Conservation (phyloP, 2,797 vertebrate genomes). For the Tragopan temminckii region DNA sequence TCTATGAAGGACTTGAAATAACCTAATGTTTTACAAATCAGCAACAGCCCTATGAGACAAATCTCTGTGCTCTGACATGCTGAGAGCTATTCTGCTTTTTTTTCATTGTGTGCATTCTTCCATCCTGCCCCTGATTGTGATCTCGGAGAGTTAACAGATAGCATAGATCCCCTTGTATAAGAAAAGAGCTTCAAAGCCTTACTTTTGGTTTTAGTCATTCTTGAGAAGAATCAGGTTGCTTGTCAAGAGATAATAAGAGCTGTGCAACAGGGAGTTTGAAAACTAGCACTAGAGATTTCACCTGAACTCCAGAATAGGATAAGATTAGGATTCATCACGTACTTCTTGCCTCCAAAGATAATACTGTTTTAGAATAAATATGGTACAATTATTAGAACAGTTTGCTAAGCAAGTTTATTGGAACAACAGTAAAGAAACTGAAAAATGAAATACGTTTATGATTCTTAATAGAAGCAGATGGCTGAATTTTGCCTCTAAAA, state of each 20-base stretch:
- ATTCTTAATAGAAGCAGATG: neutral
- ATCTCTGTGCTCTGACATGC: neutral
- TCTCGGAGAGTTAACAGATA: neutral
- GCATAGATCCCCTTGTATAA: neutral
- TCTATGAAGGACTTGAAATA: slow-evolving; percentile 17
- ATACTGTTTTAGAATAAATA: neutral
- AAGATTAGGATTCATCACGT: neutral
- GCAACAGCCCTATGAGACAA: slow-evolving; percentile 9
- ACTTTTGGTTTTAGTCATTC: neutral
- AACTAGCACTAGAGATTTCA: neutral
- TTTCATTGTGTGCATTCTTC: neutral
- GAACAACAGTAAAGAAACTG: neutral
- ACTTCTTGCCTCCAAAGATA: neutral
- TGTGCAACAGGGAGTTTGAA: neutral
- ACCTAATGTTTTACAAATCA: slow-evolving; percentile 1
- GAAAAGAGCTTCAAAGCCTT: neutral
- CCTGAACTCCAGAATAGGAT: neutral
- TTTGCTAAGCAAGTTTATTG: neutral
- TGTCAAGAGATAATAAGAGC: neutral
- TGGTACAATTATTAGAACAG: neutral
- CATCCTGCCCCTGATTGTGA: neutral
- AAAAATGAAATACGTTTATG: neutral
- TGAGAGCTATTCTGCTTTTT: neutral
- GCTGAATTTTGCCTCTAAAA: neutral
- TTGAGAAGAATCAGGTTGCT: neutral